Base-by-base conservation (phyloP, 2,113 vertebrate genomes). In the Guaruba guarouba region DNA sequence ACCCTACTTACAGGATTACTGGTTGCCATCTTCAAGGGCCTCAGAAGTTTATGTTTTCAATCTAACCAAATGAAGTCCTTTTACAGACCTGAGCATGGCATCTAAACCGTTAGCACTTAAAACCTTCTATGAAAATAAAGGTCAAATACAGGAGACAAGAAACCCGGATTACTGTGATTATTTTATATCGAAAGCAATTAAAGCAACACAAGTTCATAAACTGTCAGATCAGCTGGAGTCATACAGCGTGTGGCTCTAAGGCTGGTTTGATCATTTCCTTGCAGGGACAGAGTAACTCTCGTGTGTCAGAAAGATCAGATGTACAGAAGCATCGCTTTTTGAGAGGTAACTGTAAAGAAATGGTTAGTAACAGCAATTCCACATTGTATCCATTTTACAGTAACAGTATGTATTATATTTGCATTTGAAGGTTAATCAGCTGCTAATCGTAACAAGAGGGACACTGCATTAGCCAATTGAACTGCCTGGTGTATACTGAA, bases 321-420 rank as follows among this genome's bases (percentile, higher is more conserved):
- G 91, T 54, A 92, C 39, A 93, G 95, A 97, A 95, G 93, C 94
- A 91, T 92, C 87, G 67, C 87, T 96, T 98, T 86, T 75, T 84
- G 93, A 97, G 89, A 95, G 96, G 92, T 85, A 96, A 97, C 96
- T 97, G 97, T 97, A 97, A 98, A 98, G 97, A 97, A 98, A 98
- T 6, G 85, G 92, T 97, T 97, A 97, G 79, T 96, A 96, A 97
- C 88, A 96, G 94, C 89, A 97, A 97, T 95, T 96, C 93, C 96
- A 96, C 91, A 96, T 82, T 7, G 90, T 83, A 95, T 88, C 94
- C 97, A 93, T 97, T 96, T 96, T 33, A 98, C 94, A 92, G 92
- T 68, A 97, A 93, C 6, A 97, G 76, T 88, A 97, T 43, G 86
- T 86, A 76, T 93, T 52, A 80, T 17, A 69, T 93, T 94, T 70